Base-by-base conservation (phyloP, 1,140 invertebrate genomes). In the Drosophila quadrilineata region DNA sequence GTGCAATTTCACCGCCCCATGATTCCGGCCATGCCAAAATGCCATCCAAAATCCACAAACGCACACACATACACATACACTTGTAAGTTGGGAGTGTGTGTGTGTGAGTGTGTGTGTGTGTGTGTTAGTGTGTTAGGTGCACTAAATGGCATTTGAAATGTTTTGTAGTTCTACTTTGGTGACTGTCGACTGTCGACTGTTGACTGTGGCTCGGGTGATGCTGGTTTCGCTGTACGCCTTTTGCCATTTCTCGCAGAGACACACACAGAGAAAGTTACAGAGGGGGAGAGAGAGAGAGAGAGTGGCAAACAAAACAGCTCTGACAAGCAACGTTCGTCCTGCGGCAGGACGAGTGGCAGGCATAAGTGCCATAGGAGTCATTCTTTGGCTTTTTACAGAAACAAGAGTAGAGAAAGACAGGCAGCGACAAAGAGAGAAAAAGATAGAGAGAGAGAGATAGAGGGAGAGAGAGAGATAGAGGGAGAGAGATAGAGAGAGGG, bases 111-210 rank as follows among this genome's bases (percentile, higher is more conserved):
- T 33, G 38, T 45, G 48, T 26, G 26, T 28, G 9, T 41, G 3
- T 22, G 22, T 35, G 38, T 53, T 26, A 41, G 59, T 33, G 28
- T 41, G 33, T 41, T 45, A 68, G 65, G 65, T 68, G 65, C 66
- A 65, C 60, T 70, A 70, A 70, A 70, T 70, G 66, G 53, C 66
- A 70, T 70, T 70, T 70, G 45, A 65, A 70, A 70, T 70, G 60
- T 64, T 69, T 69, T 69, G 65, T 68, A 56, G 59, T 64, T 63
- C 26, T 43, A 63, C 65, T 68, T 56, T 54, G 59, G 31, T 54
- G 46, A 52, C 57, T 52, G 48, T 28, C 50, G 62, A 43, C 53
- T 50, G 49, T 22, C 45, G 40, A 48, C 54, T 33, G 24, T 9
- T 46, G 43, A n/a, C 21, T 46, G 19, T 29, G 38, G 48, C 10